Conservation (phyloP, 2,888 invertebrate genomes). For the Cataglyphis cursor region DNA sequence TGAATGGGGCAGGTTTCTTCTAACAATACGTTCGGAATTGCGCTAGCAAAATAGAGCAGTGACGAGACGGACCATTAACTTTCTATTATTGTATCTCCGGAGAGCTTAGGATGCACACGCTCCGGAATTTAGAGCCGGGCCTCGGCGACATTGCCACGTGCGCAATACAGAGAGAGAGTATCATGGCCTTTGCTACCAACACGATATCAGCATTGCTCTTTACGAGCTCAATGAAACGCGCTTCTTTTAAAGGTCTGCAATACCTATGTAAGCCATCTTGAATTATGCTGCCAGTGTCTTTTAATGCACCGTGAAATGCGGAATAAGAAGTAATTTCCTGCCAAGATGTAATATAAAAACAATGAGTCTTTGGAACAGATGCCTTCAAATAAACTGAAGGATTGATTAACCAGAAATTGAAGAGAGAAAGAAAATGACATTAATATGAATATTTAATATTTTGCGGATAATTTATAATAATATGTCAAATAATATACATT, state of each 20-base stretch:
- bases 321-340: neutral
- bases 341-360: slow-evolving; percentile 1
- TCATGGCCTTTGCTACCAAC: slow-evolving; percentile 40
- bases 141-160: slow-evolving; percentile 38
- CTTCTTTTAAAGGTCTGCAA: slow-evolving; percentile 43
- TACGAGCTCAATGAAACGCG: slow-evolving; percentile 31
- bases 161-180: neutral
- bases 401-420: neutral
- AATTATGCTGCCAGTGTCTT: slow-evolving; percentile 37
- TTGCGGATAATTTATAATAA: neutral
- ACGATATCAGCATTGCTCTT: slow-evolving; percentile 38
- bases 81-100: slow-evolving; percentile 42
- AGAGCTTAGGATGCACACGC: slow-evolving; percentile 55
- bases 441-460: neutral
- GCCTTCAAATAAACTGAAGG: neutral
- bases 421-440: neutral
- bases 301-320: slow-evolving; percentile 42
- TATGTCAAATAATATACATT: neutral
- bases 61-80: slow-evolving; percentile 55
- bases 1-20: slow-evolving; percentile 37
- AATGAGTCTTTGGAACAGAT: neutral
- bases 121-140: slow-evolving; percentile 48
- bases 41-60: slow-evolving; percentile 40
- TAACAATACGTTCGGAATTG: slow-evolving; percentile 48
- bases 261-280: slow-evolving; percentile 41